Conservation (phyloP, 2,113 vertebrate species). For the Syrrhaptes paradoxus region DNA sequence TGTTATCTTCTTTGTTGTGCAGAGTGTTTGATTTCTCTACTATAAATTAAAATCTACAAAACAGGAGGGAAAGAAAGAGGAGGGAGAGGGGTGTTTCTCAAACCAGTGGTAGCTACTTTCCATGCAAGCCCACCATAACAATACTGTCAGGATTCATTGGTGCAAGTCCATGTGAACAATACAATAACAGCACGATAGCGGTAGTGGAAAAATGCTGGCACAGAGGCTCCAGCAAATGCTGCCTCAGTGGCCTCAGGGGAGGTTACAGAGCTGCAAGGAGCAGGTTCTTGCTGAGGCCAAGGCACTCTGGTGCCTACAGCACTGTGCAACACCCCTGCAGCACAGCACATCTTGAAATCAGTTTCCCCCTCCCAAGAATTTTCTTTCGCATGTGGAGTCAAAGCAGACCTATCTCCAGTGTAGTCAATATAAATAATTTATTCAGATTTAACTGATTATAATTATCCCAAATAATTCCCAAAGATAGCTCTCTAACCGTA, state of each 20-base stretch:
- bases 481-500: background rate
- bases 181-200: background rate
- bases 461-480: background rate
- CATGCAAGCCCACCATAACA: fast-evolving
- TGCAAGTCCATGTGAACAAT: background rate
- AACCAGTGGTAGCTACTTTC: background rate
- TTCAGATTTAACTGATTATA: background rate
- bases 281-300: background rate
- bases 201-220: background rate
- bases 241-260: background rate
- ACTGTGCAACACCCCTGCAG: background rate
- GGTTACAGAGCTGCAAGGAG: background rate
- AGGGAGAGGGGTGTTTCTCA: background rate
- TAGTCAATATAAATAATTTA: background rate
- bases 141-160: background rate
- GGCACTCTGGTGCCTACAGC: background rate
- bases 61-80: background rate
- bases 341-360: background rate
- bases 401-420: background rate
- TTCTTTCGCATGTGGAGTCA: background rate
- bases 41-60: background rate
- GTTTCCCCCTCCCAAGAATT: fast-evolving
- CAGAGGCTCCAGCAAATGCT: background rate
- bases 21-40: background rate
- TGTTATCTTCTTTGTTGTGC: background rate